Evolutionary conservation across 2,888 invertebrate genomes (phyloP).

Genomic region (Mimumesa dahlbomi): DNA sequence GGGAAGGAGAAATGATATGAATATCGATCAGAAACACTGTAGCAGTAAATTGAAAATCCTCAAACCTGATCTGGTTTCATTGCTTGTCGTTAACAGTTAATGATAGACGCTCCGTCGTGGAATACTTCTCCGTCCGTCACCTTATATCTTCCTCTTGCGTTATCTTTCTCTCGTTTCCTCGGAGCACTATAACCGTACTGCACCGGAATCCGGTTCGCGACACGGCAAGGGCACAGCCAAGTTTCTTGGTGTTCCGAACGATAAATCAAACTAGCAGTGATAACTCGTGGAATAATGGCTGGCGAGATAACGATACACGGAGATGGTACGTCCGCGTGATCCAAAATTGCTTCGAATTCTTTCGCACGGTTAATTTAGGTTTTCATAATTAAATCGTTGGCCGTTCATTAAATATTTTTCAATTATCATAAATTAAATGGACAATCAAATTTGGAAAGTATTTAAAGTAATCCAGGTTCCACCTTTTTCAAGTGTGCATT

Average conservation of each 20-base stretch:
- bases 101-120: background rate
- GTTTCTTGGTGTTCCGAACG: constrained; percentile 55
- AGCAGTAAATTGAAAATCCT: background rate
- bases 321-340: constrained; percentile 47
- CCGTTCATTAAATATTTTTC: constrained; percentile 5
- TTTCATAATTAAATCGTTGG: background rate
- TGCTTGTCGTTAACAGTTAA: background rate
- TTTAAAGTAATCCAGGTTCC: no score
- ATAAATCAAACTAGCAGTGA: constrained; percentile 69
- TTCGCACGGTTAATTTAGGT: constrained; percentile 22
- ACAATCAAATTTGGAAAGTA: no score
- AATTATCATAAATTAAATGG: no score
- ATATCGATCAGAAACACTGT: background rate
- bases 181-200: constrained; percentile 37
- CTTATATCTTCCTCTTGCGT: background rate
- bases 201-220: constrained; percentile 42
- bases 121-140: background rate
- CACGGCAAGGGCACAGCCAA: constrained; percentile 36
- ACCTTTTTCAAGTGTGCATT: no score
- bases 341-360: constrained; percentile 45
- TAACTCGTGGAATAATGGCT: constrained; percentile 69
- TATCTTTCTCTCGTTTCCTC: constrained; percentile 28
- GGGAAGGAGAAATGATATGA: no score
- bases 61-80: background rate
- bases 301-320: constrained; percentile 67